Evolutionary conservation across 2,888 invertebrate genomes (phyloP).

Genomic region (Slavum lentiscoides): DNA sequence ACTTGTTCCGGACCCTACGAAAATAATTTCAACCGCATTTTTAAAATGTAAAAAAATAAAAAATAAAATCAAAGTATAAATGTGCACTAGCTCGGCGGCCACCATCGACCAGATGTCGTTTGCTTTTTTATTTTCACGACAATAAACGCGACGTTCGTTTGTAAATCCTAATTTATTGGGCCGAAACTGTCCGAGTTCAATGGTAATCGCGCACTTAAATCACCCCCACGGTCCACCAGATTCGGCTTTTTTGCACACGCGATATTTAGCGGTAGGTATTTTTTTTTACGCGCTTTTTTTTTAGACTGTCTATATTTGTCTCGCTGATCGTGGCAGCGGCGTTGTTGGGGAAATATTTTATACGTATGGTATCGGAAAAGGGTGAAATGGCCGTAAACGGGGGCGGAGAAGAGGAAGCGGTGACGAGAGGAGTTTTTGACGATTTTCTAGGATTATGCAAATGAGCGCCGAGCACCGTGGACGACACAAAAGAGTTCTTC

Average conservation of each 20-base stretch:
- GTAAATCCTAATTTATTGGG: slow-evolving; percentile 46
- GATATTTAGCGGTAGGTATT: not conserved
- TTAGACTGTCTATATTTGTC: not conserved
- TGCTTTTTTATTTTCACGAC: not conserved
- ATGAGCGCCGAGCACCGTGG: not conserved
- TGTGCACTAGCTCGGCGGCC: not conserved
- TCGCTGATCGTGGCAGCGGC: not conserved
- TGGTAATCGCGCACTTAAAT: slow-evolving; percentile 26
- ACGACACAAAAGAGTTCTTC: slow-evolving; percentile 5
- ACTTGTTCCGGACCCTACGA: slow-evolving; percentile 16
- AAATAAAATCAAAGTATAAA: not conserved
- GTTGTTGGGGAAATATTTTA: not conserved
- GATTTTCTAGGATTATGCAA: slow-evolving; percentile 37
- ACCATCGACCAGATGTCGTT: slow-evolving; percentile 24
- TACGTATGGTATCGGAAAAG: not conserved
- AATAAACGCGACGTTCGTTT: slow-evolving; percentile 21
- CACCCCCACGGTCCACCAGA: not conserved
- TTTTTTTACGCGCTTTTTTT: not conserved
- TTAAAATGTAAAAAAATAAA: slow-evolving; percentile 15
- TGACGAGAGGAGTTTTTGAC: not conserved
- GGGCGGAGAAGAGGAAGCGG: not conserved
- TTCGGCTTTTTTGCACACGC: slow-evolving; percentile 3
- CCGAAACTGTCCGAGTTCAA: not conserved
- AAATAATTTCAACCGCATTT: slow-evolving; percentile 27
- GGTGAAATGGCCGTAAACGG: not conserved